Percentiles rank a stretch among this genome's conserved stretches.
phyloP scores from a whole-genome alignment of 64 coral and sea anemone species.

The Dendrophyllia cribrosa region DNA sequence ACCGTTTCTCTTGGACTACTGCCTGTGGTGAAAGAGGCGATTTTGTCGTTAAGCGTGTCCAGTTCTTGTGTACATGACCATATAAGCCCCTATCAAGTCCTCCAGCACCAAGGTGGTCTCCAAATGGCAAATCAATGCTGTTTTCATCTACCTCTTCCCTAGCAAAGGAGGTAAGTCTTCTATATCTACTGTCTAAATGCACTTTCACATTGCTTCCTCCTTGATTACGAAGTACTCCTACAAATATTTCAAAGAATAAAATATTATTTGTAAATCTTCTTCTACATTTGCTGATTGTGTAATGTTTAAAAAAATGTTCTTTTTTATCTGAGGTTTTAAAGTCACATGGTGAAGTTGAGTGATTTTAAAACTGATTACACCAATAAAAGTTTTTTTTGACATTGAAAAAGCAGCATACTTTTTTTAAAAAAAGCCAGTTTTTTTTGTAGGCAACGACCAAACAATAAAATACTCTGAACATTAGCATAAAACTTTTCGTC shows the following conservation, averaged over 20 bases:
- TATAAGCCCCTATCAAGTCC: constrained; percentile 61
- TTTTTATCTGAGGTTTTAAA: too few species aligned
- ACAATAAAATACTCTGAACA: too few species aligned
- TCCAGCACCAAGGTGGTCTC: constrained; percentile 49
- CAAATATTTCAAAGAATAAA: neutral
- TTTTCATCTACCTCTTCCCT: constrained; percentile 14
- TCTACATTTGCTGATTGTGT: too few species aligned
- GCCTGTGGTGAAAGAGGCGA: neutral
- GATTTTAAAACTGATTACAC: too few species aligned
- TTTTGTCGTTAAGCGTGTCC: constrained; percentile 28
- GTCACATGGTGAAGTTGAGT: too few species aligned
- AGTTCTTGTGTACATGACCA: constrained; percentile 65
- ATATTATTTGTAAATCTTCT: too few species aligned
- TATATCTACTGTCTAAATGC: neutral
- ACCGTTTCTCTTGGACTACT: constrained; percentile 7
- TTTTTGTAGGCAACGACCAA: too few species aligned
- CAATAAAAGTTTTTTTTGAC: too few species aligned
- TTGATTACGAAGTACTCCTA: neutral
- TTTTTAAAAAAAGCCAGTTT: too few species aligned
- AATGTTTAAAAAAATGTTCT: too few species aligned
- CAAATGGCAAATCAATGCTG: constrained; percentile 52
- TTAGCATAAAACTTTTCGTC: too few species aligned
- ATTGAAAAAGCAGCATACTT: too few species aligned
- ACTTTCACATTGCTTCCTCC: neutral
- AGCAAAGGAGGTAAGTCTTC: constrained; percentile 29